Evolutionary conservation across 1,140 invertebrate genomes (phyloP), one percentile per base, ranked within the genome.

Genomic region (Gryllus bimaculatus): DNA sequence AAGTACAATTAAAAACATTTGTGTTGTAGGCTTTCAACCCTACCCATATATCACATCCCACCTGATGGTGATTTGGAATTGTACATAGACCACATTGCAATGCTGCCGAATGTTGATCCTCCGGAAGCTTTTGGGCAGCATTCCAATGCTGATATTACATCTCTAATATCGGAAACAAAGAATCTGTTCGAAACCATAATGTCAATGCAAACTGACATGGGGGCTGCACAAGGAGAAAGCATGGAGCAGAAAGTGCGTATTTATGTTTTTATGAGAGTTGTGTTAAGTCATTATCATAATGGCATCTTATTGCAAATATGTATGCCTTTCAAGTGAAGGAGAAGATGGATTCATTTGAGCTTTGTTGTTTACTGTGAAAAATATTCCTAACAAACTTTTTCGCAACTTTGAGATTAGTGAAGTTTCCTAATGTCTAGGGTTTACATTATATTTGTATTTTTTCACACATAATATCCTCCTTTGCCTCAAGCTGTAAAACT

Each of bases 51-150:
- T 86, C 94, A 93, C 84, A 89, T 96, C 73, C 95, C 95, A 13
- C 89, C 90, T 26, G 94, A 95, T 84, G 94, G 93, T n/a, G 90
- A 91, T 78, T 85, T 96, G 18, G 89, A 92, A 81, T 92, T 91
- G 8, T 95, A 96, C 85, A 88, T 89, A 73, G 93, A 95, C 84
- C 94, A 92, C 84, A 90, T 96, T 79, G 90, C 89, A 79, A 88
- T 92, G 82, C 85, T 95, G 80, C 94, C 94, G 0, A 90, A 86
- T 76, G 86, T 90, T 49, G 95, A 97, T 84, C 90, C 90, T 80
- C 94, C 95, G 0, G 94, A 96, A 86, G 93, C 90, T 0, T 95
- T 96, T 84, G 95, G 96, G 10, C 92, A 97, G 81, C 95, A 97
- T 87, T 90, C 94, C 8, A 97, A 97, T 84, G 95, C 96, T 7